Conservation (phyloP, 2,888 invertebrate species). For the Torymus aiolomorphi region DNA sequence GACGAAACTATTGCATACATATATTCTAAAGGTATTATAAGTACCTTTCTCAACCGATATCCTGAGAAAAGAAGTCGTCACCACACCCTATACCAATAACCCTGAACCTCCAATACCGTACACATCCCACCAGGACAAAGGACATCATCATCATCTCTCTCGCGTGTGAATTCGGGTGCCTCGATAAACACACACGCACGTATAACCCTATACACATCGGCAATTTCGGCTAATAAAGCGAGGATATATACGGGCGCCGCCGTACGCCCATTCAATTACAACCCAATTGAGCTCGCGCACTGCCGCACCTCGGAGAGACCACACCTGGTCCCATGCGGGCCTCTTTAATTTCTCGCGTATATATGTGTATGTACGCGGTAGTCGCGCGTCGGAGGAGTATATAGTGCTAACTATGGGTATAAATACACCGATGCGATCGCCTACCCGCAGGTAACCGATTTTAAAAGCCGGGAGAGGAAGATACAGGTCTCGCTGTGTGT, state of each 20-base stretch:
- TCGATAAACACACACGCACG: not conserved
- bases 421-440: not conserved
- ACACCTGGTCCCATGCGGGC: constrained; percentile 70
- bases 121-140: too few species aligned
- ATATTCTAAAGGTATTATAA: too few species aligned
- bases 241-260: constrained; percentile 65
- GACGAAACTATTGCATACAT: too few species aligned
- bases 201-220: constrained; percentile 42
- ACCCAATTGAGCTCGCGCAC: constrained; percentile 56
- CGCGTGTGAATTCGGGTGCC: constrained; percentile 23
- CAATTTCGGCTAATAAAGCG: constrained; percentile 68
- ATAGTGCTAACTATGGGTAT: constrained; percentile 3
- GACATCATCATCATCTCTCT: not conserved
- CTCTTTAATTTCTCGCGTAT: constrained; percentile 45
- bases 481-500: too few species aligned
- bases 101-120: too few species aligned
- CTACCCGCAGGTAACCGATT: constrained; percentile 45
- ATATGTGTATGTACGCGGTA: not conserved
- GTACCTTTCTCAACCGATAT: too few species aligned
- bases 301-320: constrained; percentile 53
- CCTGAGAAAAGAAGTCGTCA: too few species aligned
- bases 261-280: constrained; percentile 60
- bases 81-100: too few species aligned
- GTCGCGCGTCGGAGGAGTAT: not conserved
- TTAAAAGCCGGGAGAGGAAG: not conserved